A percentile compares a stretch with the other conserved stretches of the same genome.
Conservation (phyloP, 2,113 vertebrate genomes). For the Campylomormyrus numenius region DNA sequence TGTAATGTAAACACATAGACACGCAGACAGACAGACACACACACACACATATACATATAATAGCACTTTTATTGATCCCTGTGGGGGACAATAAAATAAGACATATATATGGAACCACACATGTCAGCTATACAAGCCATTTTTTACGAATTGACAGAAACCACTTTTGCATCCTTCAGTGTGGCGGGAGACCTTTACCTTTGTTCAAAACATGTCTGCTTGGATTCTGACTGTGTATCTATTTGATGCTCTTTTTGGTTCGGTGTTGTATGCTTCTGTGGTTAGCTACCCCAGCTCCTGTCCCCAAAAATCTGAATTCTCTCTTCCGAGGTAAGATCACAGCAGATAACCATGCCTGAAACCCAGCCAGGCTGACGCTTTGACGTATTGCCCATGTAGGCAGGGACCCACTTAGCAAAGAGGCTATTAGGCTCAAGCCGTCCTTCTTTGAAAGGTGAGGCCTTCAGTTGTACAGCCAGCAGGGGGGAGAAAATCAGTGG, state of each 20-base stretch:
- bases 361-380: not conserved
- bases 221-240: not conserved
- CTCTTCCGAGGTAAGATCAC: not conserved
- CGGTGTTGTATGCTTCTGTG: not conserved
- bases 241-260: not conserved
- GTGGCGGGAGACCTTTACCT: not conserved
- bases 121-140: not conserved
- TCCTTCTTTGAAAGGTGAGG: not conserved
- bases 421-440: conserved; percentile 1
- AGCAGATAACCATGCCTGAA: not conserved
- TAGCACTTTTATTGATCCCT: too few relatives aligned
- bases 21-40: not conserved
- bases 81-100: not conserved
- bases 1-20: too few relatives aligned
- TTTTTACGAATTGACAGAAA: not conserved
- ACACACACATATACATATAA: not conserved
- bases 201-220: not conserved
- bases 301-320: not conserved
- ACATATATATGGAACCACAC: not conserved
- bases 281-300: not conserved
- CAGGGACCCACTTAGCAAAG: not conserved
- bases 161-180: not conserved
- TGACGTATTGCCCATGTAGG: not conserved
- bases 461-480: not conserved
- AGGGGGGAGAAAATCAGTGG: conserved; percentile 1